These are phyloP conservation scores for Rhadina sibilatrix DNA, from an alignment of 2,113 vertebrate species.

Conservation along the genomic window DNA sequence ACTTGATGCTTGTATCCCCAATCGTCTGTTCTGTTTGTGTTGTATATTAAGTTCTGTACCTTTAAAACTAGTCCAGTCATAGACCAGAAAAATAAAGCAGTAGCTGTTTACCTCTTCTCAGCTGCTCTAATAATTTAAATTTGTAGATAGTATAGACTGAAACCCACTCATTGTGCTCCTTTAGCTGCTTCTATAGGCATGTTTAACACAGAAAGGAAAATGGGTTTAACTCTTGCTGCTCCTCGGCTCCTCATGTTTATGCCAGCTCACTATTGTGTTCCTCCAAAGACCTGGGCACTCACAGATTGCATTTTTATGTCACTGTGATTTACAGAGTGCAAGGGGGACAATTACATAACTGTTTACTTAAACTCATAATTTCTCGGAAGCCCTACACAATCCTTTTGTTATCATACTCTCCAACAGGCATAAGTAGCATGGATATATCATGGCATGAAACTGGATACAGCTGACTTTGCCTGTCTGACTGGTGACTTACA, in stretches of 20 bases:
- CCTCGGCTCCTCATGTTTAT: constrained; percentile 1
- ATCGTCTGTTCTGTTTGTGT: too few relatives aligned
- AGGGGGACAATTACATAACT: constrained; percentile 69
- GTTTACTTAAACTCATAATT: constrained; percentile 61
- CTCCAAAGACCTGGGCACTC: constrained; percentile 49
- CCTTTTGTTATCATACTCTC: constrained; percentile 72
- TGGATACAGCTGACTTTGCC: constrained; percentile 67
- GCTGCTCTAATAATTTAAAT: not conserved
- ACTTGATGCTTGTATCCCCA: too few relatives aligned
- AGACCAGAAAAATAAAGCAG: not conserved
- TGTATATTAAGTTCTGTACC: too few relatives aligned
- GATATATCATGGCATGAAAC: constrained; percentile 68
- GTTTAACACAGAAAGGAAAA: not conserved
- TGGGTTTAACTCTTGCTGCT: not conserved
- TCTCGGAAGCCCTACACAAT: constrained; percentile 63
- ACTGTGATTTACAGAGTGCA: constrained; percentile 60
- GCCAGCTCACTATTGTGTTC: not conserved
- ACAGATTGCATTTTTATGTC: constrained; percentile 46
- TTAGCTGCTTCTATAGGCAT: not conserved
- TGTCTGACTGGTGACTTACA: constrained; percentile 71
- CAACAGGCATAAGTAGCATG: constrained; percentile 36
- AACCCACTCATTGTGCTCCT: fast-evolving
- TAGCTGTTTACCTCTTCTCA: not conserved
- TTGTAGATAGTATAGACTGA: not conserved
- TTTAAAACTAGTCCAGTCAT: not conserved